A percentile compares a stretch with the other conserved stretches of the same genome.
phyloP scores from a whole-genome alignment of 1,140 invertebrate species.

The Maniola jurtina region DNA sequence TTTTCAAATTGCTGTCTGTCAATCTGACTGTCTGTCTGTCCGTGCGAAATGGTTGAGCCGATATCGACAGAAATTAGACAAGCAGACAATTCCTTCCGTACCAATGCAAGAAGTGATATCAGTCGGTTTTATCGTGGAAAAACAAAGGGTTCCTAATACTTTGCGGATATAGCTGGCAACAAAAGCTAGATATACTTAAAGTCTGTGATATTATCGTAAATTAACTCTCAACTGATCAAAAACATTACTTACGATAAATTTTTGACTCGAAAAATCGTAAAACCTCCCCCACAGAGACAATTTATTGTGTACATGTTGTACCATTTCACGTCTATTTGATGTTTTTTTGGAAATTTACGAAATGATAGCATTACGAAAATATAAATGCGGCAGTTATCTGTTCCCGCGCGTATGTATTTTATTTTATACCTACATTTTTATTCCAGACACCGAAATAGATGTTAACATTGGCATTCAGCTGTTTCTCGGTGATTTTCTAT shows the following conservation, averaged over 20 bases:
- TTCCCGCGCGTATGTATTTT: conserved; percentile 40
- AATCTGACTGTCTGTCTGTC: no score
- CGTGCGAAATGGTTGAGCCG: no score
- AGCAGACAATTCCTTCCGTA: no score
- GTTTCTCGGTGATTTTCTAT: conserved; percentile 69
- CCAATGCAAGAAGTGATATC: no score
- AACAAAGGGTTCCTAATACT: no score
- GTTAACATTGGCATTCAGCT: conserved; percentile 73
- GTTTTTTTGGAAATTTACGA: conserved; percentile 31
- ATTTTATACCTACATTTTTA: conserved; percentile 52
- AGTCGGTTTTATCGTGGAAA: no score
- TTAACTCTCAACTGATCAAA: neutral
- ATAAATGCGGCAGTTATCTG: conserved; percentile 28
- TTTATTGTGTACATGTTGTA: conserved; percentile 23
- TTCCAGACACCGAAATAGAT: conserved; percentile 60
- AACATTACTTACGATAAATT: neutral
- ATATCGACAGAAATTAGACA: no score
- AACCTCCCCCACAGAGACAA: conserved; percentile 7
- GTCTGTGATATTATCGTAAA: neutral
- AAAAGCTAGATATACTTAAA: no score
- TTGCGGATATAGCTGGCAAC: no score
- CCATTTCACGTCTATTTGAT: conserved; percentile 25
- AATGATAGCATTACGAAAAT: conserved; percentile 33
- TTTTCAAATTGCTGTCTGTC: no score
- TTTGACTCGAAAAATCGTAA: conserved; percentile 11